These are phyloP conservation scores for Leucophora obtusa DNA, from an alignment of 2,888 invertebrate species.

Conservation along the genomic window DNA sequence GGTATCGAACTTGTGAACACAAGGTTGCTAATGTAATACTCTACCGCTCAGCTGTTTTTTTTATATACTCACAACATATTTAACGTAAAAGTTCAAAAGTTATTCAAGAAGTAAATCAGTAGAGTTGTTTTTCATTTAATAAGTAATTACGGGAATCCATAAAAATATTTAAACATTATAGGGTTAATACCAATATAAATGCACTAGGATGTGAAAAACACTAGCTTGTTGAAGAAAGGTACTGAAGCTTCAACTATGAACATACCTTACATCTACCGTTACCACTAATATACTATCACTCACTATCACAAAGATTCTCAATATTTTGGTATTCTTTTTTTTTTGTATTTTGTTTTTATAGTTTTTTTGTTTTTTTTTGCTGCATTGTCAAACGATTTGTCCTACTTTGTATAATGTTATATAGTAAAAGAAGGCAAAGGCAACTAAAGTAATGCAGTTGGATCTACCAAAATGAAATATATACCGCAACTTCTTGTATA, in stretches of 20 bases:
- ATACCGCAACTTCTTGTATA: conserved; percentile 51
- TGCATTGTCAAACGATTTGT: conserved; percentile 60
- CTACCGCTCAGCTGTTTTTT: no score
- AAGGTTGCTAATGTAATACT: no score
- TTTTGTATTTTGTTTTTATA: background rate
- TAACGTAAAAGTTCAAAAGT: no score
- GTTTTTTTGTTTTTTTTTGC: conserved; percentile 21
- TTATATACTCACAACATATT: no score
- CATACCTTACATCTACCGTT: background rate
- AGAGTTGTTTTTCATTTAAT: no score
- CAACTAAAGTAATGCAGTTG: conserved; percentile 57
- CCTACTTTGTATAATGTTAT: conserved; percentile 45
- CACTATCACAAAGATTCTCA: conserved; percentile 1
- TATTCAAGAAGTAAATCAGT: no score
- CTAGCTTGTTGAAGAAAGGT: background rate
- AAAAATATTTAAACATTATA: background rate
- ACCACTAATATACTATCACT: background rate
- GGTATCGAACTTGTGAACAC: no score
- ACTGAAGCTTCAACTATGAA: conserved; percentile 19
- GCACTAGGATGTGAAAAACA: background rate
- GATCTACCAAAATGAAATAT: conserved; percentile 61
- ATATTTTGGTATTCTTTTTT: background rate
- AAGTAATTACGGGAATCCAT: no score
- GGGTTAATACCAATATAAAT: background rate
- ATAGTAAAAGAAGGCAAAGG: conserved; percentile 16